Percentiles rank a stretch among this genome's conserved stretches.
These are phyloP conservation scores for Strigops habroptila DNA, from an alignment of 2,113 vertebrate genomes.

Conservation along the genomic window DNA sequence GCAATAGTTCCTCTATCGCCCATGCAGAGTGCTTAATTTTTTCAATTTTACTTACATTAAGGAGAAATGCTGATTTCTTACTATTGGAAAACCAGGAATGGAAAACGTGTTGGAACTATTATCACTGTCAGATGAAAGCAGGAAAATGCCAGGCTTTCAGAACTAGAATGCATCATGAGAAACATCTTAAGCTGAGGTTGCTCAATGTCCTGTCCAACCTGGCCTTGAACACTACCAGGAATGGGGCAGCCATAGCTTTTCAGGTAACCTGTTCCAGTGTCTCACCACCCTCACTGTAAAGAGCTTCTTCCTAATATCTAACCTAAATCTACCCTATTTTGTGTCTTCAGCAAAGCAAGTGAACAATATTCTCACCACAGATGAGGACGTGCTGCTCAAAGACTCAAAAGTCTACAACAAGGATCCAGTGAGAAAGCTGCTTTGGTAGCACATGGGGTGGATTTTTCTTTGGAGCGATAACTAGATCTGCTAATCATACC, in stretches of 20 bases:
- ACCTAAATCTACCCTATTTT: neutral
- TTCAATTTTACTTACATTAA: neutral
- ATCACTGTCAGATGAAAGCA: neutral
- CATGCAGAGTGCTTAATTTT: neutral
- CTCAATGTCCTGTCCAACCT: neutral
- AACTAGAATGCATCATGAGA: neutral
- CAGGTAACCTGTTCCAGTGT: neutral
- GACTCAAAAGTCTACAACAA: neutral
- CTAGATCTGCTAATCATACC: constrained; percentile 16
- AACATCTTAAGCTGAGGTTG: neutral
- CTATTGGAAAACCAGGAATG: neutral
- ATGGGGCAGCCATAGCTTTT: neutral
- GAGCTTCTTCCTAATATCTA: neutral
- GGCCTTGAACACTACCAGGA: neutral
- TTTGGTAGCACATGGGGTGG: neutral
- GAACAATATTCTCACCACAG: neutral
- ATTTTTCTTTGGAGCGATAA: neutral
- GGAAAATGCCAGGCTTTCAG: neutral
- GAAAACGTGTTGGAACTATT: neutral
- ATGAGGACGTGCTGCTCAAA: neutral
- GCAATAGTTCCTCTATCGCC: neutral
- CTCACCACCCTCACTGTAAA: neutral
- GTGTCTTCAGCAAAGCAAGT: neutral
- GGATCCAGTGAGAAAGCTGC: neutral
- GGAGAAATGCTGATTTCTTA: neutral